Conservation (phyloP, 2,888 invertebrate species). For the Agrochola litura region DNA sequence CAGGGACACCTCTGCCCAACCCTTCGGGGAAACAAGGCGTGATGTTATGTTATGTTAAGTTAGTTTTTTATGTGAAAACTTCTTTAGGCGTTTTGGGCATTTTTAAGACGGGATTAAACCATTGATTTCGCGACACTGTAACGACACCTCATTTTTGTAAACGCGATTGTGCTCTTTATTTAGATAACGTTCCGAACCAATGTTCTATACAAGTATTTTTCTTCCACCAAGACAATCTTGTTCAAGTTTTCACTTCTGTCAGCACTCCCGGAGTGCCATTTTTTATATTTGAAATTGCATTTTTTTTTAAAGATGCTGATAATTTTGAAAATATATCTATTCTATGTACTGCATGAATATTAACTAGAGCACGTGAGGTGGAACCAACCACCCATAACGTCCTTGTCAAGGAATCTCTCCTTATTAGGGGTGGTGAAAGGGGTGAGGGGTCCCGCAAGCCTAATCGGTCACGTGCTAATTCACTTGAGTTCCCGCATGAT, state of each 20-base stretch:
- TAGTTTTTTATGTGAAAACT: not conserved
- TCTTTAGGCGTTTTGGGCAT: too few species aligned
- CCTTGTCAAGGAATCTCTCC: slow-evolving; percentile 39
- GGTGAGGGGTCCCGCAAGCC: not conserved
- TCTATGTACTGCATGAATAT: not conserved
- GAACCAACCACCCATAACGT: slow-evolving; percentile 43
- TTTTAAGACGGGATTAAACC: too few species aligned
- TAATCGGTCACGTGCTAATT: slow-evolving; percentile 39
- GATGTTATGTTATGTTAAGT: too few species aligned
- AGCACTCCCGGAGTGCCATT: too few species aligned
- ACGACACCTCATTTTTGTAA: not conserved
- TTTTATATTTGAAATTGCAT: not conserved
- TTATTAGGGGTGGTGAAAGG: not conserved
- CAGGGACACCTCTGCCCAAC: too few species aligned
- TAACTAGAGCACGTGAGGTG: not conserved
- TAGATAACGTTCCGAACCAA: too few species aligned
- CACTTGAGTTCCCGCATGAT: slow-evolving; percentile 31
- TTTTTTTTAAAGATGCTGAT: not conserved
- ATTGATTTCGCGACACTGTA: too few species aligned
- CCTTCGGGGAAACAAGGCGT: too few species aligned
- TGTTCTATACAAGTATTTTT: too few species aligned
- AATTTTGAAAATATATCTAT: too few species aligned
- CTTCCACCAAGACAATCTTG: too few species aligned
- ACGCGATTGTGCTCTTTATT: not conserved
- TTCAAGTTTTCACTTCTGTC: too few species aligned